These are phyloP conservation scores for Dolomedes plantarius DNA, from an alignment of 2,888 invertebrate genomes.

Conservation along the genomic window DNA sequence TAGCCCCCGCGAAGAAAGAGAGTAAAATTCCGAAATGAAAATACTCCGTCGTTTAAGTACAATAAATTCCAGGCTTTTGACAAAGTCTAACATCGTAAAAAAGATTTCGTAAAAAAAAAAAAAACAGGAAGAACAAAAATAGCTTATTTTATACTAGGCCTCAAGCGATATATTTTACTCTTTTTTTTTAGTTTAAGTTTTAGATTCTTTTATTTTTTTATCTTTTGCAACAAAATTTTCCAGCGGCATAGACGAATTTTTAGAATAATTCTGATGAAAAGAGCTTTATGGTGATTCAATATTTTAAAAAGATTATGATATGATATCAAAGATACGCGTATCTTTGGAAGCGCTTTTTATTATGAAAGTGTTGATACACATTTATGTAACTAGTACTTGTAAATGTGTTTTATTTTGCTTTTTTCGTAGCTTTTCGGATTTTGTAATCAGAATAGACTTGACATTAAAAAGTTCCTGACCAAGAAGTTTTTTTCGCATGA, in stretches of 20 bases:
- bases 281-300: neutral
- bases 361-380: too few species aligned
- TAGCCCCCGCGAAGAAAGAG: neutral
- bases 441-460: too few species aligned
- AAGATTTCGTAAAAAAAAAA: neutral
- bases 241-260: neutral
- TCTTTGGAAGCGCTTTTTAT: too few species aligned
- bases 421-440: too few species aligned
- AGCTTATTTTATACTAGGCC: neutral
- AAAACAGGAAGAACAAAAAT: slow-evolving; percentile 8
- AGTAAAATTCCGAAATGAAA: neutral
- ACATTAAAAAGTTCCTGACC: too few species aligned
- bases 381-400: too few species aligned
- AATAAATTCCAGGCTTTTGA: slow-evolving; percentile 8
- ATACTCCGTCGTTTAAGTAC: neutral
- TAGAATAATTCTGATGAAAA: neutral
- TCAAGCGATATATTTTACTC: slow-evolving; percentile 1
- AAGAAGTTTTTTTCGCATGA: too few species aligned
- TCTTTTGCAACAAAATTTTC: too few species aligned
- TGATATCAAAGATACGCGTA: too few species aligned
- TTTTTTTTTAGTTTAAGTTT: neutral
- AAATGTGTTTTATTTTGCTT: too few species aligned
- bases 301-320: too few species aligned
- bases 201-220: neutral
- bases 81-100: slow-evolving; percentile 5